Percentiles rank a stretch among this genome's conserved stretches.
These are phyloP conservation scores for Podiceps cristatus DNA, from an alignment of 2,113 vertebrate species.

Conservation along the genomic window DNA sequence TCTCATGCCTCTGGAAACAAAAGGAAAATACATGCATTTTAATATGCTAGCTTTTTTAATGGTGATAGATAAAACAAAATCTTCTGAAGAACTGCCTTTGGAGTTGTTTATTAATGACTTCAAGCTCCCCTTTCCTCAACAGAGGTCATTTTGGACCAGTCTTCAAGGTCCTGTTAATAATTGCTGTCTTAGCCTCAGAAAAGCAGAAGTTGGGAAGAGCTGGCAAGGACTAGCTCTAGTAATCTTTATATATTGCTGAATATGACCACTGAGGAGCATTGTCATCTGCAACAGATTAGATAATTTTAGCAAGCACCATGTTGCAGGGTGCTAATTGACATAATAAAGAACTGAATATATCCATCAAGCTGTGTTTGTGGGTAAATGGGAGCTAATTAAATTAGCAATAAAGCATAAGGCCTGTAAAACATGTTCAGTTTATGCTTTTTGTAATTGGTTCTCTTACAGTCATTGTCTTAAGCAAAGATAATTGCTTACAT, in stretches of 20 bases:
- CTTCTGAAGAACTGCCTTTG: background rate
- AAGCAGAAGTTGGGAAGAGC: background rate
- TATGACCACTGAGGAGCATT: background rate
- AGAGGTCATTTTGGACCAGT: background rate
- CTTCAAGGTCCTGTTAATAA: background rate
- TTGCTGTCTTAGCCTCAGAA: background rate
- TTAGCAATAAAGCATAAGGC: constrained; percentile 4
- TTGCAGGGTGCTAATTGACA: constrained; percentile 10
- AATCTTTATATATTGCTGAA: background rate
- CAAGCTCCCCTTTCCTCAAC: background rate
- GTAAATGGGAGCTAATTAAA: constrained; percentile 34
- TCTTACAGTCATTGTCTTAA: background rate
- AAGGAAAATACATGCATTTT: background rate
- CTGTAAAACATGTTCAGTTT: background rate
- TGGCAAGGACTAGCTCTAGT: background rate
- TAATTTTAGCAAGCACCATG: background rate
- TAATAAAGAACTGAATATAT: constrained; percentile 21
- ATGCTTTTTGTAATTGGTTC: background rate
- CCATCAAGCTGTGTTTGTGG: constrained; percentile 32
- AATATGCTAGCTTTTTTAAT: background rate
- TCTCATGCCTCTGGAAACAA: background rate
- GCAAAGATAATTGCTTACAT: background rate
- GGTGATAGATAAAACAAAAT: background rate
- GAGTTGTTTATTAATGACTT: background rate
- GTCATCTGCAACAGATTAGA: background rate